Conservation (phyloP, 2,113 vertebrate genomes). For the Atherinomorus stipes region DNA sequence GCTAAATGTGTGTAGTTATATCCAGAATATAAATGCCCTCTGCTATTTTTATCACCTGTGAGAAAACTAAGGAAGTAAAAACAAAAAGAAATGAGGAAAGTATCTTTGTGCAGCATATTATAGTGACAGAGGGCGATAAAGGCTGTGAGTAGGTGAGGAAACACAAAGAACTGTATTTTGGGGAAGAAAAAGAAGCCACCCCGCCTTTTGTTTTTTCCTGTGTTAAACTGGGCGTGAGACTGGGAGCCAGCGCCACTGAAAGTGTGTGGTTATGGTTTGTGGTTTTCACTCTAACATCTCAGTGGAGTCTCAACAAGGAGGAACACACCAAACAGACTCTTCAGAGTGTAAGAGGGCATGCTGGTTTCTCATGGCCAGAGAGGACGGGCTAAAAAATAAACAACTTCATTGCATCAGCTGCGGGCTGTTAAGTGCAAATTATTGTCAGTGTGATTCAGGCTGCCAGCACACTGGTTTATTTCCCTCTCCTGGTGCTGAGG, state of each 20-base stretch:
- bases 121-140: slow-evolving; percentile 16
- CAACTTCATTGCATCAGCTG: slow-evolving; percentile 16
- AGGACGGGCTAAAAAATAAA: slow-evolving; percentile 25
- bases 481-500: neutral
- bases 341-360: slow-evolving; percentile 35
- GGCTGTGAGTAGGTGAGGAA: slow-evolving; percentile 25
- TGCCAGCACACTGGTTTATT: slow-evolving; percentile 24
- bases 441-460: slow-evolving; percentile 14
- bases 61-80: slow-evolving; percentile 1
- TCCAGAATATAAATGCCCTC: slow-evolving; percentile 30
- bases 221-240: slow-evolving; percentile 73
- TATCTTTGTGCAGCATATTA: slow-evolving; percentile 31
- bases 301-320: slow-evolving; percentile 43
- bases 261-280: slow-evolving; percentile 66
- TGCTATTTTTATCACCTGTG: slow-evolving; percentile 43
- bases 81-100: slow-evolving; percentile 18
- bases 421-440: slow-evolving; percentile 22
- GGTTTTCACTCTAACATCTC: slow-evolving; percentile 63
- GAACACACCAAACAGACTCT: slow-evolving; percentile 49
- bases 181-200: neutral
- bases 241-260: slow-evolving; percentile 55
- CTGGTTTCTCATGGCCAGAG: slow-evolving; percentile 10
- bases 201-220: slow-evolving; percentile 39
- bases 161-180: slow-evolving; percentile 19
- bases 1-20: slow-evolving; percentile 27